phyloP scores from a whole-genome alignment of 2,797 vertebrate genomes.

The Stomatorhinus walkeri region DNA sequence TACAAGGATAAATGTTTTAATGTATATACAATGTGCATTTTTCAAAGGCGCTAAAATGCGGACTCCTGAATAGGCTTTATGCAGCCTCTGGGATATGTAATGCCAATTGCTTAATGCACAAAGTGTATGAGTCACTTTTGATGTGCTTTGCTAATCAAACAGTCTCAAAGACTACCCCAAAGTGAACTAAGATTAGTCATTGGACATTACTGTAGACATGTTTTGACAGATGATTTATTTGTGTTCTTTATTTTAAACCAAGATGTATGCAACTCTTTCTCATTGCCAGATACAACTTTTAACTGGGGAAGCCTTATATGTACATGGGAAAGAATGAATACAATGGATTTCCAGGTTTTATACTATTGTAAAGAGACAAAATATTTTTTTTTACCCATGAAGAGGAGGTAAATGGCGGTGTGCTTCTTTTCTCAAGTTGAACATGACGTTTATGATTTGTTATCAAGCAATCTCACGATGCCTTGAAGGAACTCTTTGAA shows the following conservation, averaged over 20 bases:
- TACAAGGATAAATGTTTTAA: constrained; percentile 33
- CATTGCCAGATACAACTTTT: constrained; percentile 18
- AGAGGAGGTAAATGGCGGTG: background rate
- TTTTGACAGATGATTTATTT: constrained; percentile 35
- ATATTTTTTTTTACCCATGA: background rate
- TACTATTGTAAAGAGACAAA: background rate
- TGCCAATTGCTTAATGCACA: constrained; percentile 5
- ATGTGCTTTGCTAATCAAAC: constrained; percentile 33
- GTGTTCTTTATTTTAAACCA: constrained; percentile 32
- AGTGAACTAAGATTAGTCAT: constrained; percentile 33
- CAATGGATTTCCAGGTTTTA: constrained; percentile 6
- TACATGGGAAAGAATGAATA: constrained; percentile 13
- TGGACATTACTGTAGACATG: constrained; percentile 29
- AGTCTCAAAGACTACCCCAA: constrained; percentile 29
- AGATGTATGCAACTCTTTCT: constrained; percentile 23
- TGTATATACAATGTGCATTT: constrained; percentile 31
- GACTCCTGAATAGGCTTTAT: constrained; percentile 13
- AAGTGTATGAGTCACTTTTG: constrained; percentile 28
- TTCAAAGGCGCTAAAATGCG: background rate
- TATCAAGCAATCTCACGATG: background rate
- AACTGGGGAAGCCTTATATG: background rate
- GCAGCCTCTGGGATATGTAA: constrained; percentile 23
- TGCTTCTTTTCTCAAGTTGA: background rate
- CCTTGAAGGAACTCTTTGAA: background rate
- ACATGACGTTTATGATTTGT: background rate